These are phyloP conservation scores for Drosophila ezoana DNA, from an alignment of 2,888 invertebrate genomes.

Conservation along the genomic window DNA sequence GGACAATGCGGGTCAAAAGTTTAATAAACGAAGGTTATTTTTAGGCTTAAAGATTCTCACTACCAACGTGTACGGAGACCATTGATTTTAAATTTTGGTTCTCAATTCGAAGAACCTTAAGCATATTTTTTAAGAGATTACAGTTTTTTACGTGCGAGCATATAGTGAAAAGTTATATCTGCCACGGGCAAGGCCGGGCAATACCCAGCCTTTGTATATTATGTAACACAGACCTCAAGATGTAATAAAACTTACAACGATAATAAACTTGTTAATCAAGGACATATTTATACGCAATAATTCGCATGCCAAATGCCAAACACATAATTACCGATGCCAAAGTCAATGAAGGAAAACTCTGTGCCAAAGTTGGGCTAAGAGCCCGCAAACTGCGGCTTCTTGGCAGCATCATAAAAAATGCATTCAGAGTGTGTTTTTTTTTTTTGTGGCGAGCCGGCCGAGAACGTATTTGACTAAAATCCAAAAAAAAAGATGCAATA, in stretches of 20 bases:
- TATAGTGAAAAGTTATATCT: too few relatives aligned
- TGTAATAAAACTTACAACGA: background rate
- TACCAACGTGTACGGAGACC: too few relatives aligned
- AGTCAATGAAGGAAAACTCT: conserved; percentile 48
- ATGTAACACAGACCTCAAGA: background rate
- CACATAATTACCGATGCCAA: conserved; percentile 57
- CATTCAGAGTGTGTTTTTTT: conserved; percentile 27
- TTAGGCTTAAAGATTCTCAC: too few relatives aligned
- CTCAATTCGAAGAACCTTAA: too few relatives aligned
- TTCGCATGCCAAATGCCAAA: conserved; percentile 15
- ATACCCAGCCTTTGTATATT: too few relatives aligned
- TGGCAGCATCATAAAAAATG: conserved; percentile 32
- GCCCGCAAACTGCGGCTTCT: conserved; percentile 28
- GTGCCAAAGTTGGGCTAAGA: conserved; percentile 32
- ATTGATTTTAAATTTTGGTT: too few relatives aligned
- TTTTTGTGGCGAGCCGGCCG: conserved; percentile 3
- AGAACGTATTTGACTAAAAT: conserved; percentile 55
- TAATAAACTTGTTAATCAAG: conserved; percentile 13
- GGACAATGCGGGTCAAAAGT: too few relatives aligned
- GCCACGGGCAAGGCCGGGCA: too few relatives aligned
- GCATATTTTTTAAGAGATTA: too few relatives aligned
- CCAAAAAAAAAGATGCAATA: conserved; percentile 69
- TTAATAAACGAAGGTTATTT: too few relatives aligned
- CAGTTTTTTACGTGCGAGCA: too few relatives aligned
- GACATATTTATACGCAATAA: conserved; percentile 1